These are phyloP conservation scores for Eupristina koningsbergeri DNA, from an alignment of 1,140 invertebrate genomes.

Conservation along the genomic window DNA sequence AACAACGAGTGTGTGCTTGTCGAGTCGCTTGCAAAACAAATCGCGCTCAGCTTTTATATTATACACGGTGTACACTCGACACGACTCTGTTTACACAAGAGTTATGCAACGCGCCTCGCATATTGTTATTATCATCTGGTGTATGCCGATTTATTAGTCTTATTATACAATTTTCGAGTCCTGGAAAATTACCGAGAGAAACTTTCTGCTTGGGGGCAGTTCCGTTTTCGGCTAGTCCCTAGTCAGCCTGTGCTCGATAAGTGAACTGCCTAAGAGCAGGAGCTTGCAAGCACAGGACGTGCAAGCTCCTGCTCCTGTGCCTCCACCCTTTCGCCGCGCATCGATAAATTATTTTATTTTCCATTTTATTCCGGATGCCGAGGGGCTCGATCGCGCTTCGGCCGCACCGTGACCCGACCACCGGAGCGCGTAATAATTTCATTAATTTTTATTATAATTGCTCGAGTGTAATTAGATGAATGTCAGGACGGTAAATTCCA, in stretches of 20 bases:
- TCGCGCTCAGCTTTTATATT: slow-evolving; percentile 48
- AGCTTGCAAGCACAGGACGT: too few species aligned
- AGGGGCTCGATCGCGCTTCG: background rate
- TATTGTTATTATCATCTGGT: slow-evolving; percentile 49
- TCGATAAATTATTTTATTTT: background rate
- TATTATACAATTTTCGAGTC: slow-evolving; percentile 40
- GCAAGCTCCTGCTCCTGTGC: too few species aligned
- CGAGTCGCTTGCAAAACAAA: slow-evolving; percentile 49
- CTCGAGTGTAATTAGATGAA: slow-evolving; percentile 49
- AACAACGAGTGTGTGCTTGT: slow-evolving; percentile 8
- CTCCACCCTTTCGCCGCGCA: background rate
- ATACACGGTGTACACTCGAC: slow-evolving; percentile 27
- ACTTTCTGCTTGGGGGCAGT: background rate
- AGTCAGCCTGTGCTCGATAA: background rate
- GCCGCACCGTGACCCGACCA: background rate
- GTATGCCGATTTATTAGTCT: slow-evolving; percentile 49
- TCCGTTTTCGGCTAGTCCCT: too few species aligned
- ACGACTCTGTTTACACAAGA: slow-evolving; percentile 51
- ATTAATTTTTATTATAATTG: slow-evolving; percentile 52
- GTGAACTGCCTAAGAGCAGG: background rate
- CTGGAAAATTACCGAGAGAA: slow-evolving; percentile 47
- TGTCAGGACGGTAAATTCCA: slow-evolving; percentile 50
- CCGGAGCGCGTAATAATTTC: slow-evolving; percentile 46
- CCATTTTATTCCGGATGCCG: slow-evolving; percentile 4
- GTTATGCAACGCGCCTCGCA: slow-evolving; percentile 47